Conservation (phyloP, 2,113 vertebrate species). For the Actenoides lindsayi region DNA sequence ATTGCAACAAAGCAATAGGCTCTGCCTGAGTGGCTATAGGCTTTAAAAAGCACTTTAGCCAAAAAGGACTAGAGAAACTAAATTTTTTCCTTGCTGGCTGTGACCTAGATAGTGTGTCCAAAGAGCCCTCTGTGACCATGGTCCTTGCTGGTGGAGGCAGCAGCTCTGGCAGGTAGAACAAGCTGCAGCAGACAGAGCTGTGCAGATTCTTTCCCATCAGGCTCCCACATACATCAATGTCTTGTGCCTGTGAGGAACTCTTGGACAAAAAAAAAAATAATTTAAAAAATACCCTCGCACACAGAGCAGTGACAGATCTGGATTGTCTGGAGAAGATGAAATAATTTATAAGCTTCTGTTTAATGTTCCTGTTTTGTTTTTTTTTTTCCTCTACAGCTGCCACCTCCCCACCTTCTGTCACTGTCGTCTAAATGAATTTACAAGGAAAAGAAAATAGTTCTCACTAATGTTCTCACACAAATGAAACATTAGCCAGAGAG, state of each 20-base stretch:
- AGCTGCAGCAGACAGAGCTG: background rate
- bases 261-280: background rate
- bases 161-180: background rate
- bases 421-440: slow-evolving; percentile 42
- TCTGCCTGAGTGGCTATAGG: background rate
- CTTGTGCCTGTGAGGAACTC: background rate
- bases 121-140: background rate
- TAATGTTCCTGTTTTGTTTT: slow-evolving; percentile 20
- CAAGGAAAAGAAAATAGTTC: slow-evolving; percentile 61
- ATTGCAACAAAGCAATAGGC: background rate
- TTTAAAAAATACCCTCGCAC: background rate
- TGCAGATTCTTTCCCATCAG: background rate
- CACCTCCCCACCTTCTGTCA: slow-evolving; percentile 65
- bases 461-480: slow-evolving; percentile 61
- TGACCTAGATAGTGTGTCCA: background rate
- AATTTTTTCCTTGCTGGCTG: background rate
- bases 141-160: background rate
- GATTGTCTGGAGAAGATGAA: slow-evolving; percentile 56
- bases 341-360: slow-evolving; percentile 57
- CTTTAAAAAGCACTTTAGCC: background rate
- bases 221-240: slow-evolving; percentile 11
- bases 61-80: background rate
- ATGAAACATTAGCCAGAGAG: slow-evolving; percentile 44
- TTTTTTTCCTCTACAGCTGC: background rate
- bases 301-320: slow-evolving; percentile 24